These are phyloP conservation scores for Triplophysa bombifrons DNA, from an alignment of 2,797 vertebrate species.

Conservation along the genomic window DNA sequence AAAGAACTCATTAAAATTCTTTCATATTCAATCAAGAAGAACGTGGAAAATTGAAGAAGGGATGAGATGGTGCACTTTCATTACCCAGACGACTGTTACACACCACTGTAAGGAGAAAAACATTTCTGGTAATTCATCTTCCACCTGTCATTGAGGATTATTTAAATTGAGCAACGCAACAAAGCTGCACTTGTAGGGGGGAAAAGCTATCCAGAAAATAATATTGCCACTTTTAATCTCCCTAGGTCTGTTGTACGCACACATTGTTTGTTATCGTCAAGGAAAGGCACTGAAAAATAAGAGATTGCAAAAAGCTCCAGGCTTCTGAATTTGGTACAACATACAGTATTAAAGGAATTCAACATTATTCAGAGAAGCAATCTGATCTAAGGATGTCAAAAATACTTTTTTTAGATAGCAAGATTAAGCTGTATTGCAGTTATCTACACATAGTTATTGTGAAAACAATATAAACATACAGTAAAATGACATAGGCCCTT, in stretches of 20 bases:
- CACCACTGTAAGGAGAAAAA: constrained; percentile 56
- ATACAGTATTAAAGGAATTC: constrained; percentile 23
- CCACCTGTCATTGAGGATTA: constrained; percentile 68
- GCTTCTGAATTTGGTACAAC: constrained; percentile 16
- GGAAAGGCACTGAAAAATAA: constrained; percentile 36
- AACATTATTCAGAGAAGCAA: constrained; percentile 40
- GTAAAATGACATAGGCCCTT: background rate
- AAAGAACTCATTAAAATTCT: constrained; percentile 65
- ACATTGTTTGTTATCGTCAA: constrained; percentile 45
- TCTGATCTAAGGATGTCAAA: constrained; percentile 46
- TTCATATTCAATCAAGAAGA: constrained; percentile 74
- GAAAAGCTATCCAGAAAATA: constrained; percentile 62
- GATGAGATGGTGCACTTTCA: constrained; percentile 64
- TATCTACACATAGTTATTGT: background rate
- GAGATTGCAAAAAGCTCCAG: constrained; percentile 53
- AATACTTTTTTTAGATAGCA: constrained; percentile 37
- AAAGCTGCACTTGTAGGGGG: constrained; percentile 53
- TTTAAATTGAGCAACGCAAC: constrained; percentile 65
- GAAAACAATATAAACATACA: too few relatives aligned
- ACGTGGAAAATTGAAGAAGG: constrained; percentile 60
- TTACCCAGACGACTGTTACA: constrained; percentile 67
- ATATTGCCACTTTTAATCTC: constrained; percentile 72
- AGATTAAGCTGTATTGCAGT: constrained; percentile 33
- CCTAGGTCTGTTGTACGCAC: constrained; percentile 44
- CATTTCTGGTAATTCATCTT: constrained; percentile 70